Conservation (phyloP, 2,797 vertebrate genomes). For the Phoxinus dragarum region DNA sequence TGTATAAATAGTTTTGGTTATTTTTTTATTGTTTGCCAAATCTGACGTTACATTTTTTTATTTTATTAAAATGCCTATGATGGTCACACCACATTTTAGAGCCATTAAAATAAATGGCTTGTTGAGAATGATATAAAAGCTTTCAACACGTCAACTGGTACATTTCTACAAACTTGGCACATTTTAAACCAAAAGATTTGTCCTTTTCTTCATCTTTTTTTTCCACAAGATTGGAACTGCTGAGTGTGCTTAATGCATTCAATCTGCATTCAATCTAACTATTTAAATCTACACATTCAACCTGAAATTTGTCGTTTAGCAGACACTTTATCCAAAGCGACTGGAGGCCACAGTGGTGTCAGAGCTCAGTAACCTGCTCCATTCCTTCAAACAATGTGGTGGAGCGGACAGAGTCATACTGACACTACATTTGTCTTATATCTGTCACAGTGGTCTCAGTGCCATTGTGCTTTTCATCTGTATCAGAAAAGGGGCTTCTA, state of each 20-base stretch:
- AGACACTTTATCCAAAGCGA: neutral
- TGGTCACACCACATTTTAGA: neutral
- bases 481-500: constrained; percentile 38
- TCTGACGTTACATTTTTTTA: too few species aligned
- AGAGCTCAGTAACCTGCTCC: neutral
- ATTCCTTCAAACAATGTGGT: neutral
- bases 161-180: neutral
- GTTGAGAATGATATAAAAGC: neutral
- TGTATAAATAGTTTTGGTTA: neutral
- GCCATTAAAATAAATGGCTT: neutral
- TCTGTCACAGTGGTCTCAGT: constrained; percentile 35
- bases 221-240: neutral
- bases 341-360: neutral
- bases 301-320: neutral
- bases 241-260: neutral
- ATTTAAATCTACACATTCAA: neutral
- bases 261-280: neutral
- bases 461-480: constrained; percentile 35
- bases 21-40: neutral
- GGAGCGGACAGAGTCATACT: neutral
- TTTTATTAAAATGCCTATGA: neutral
- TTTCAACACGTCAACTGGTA: neutral
- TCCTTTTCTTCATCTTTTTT: neutral
- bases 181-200: neutral
- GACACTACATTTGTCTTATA: constrained; percentile 18